These are phyloP conservation scores for Corythoichthys haematopterus DNA, from an alignment of 2,113 vertebrate genomes.

Conservation along the genomic window DNA sequence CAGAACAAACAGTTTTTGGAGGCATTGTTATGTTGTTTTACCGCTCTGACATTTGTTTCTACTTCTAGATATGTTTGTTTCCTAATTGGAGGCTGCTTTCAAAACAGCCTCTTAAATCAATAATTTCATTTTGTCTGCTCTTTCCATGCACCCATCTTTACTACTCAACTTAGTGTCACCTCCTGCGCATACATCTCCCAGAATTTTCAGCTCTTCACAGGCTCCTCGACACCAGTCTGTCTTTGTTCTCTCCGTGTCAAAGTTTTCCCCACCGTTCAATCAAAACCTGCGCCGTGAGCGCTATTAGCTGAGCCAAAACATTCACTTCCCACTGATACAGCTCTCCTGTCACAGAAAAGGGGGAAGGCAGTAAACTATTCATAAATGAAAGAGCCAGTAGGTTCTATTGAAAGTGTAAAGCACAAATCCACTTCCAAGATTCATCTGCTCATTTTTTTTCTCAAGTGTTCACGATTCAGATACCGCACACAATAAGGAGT, in stretches of 20 bases:
- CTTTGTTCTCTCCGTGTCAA: constrained; percentile 34
- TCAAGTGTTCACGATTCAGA: background rate
- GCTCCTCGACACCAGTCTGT: constrained; percentile 21
- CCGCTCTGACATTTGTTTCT: constrained; percentile 8
- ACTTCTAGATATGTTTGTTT: constrained; percentile 23
- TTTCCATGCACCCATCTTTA: constrained; percentile 13
- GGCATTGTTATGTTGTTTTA: background rate
- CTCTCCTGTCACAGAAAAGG: constrained; percentile 43
- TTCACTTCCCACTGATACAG: constrained; percentile 50
- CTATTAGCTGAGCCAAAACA: constrained; percentile 39
- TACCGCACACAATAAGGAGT: background rate
- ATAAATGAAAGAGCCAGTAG: background rate
- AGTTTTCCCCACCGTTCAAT: constrained; percentile 38
- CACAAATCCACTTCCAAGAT: background rate
- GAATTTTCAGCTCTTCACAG: constrained; percentile 22
- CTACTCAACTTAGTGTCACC: background rate
- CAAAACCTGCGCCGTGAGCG: constrained; percentile 39
- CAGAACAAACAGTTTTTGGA: background rate
- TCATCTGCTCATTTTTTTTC: background rate
- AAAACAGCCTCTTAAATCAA: constrained; percentile 40
- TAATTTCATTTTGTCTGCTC: constrained; percentile 19
- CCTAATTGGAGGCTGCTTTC: constrained; percentile 35
- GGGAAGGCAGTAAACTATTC: constrained; percentile 1
- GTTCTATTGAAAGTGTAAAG: background rate
- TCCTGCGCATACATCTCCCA: constrained; percentile 7